Evolutionary conservation across 2,888 invertebrate species (phyloP).

Genomic region (Eretmocerus hayati): DNA sequence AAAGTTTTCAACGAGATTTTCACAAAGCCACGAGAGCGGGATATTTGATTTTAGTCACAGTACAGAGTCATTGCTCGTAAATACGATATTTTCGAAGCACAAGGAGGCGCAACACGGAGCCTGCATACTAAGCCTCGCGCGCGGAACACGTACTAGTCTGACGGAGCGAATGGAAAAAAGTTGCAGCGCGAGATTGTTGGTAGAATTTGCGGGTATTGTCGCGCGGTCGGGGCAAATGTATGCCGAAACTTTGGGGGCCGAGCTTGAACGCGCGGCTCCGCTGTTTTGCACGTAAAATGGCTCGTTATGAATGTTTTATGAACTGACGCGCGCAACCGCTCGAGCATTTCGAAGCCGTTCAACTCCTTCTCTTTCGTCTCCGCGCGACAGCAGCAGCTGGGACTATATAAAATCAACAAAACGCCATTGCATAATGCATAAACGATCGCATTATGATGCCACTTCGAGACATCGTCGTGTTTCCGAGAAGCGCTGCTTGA

Average conservation of each 20-base stretch:
- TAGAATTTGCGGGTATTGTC: slow-evolving; percentile 15
- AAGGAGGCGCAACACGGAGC: not conserved
- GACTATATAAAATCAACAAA: slow-evolving; percentile 8
- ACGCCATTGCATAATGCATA: slow-evolving; percentile 20
- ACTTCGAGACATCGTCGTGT: too few relatives aligned
- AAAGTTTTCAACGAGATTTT: slow-evolving; percentile 1
- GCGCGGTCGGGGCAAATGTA: not conserved
- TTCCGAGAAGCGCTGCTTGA: too few relatives aligned
- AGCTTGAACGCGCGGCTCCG: slow-evolving; percentile 1
- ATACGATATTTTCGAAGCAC: slow-evolving; percentile 3
- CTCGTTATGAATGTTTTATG: slow-evolving; percentile 19
- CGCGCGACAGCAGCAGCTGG: too few relatives aligned
- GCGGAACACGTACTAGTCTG: not conserved
- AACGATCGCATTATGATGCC: slow-evolving; percentile 17
- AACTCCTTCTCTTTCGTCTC: too few relatives aligned
- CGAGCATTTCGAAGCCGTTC: not conserved
- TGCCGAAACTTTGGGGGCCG: slow-evolving; percentile 15
- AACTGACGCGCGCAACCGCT: slow-evolving; percentile 10
- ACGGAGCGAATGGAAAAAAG: slow-evolving; percentile 13
- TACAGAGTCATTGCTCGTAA: slow-evolving; percentile 1
- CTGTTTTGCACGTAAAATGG: slow-evolving; percentile 23
- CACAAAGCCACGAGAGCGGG: slow-evolving; percentile 3
- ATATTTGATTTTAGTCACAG: slow-evolving; percentile 16
- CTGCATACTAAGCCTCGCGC: not conserved
- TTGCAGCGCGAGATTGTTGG: slow-evolving; percentile 15